Evolutionary conservation across 2,888 invertebrate species (phyloP).

Genomic region (Ctena decussata): DNA sequence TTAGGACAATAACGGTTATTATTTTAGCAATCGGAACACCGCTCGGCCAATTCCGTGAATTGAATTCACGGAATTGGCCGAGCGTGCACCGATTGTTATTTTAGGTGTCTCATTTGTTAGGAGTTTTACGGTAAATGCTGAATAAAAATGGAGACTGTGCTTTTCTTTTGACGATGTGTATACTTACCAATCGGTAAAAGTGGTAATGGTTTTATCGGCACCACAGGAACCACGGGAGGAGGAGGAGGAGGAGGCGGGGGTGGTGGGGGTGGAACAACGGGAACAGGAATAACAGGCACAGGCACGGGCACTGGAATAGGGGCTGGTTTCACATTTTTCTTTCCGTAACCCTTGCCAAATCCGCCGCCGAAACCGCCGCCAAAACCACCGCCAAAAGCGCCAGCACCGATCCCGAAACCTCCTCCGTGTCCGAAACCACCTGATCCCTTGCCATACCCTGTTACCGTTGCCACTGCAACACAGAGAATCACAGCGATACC

Average conservation of each 20-base stretch:
- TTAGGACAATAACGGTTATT: no score
- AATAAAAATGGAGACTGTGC: no score
- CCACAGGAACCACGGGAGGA: neutral
- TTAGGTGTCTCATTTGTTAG: no score
- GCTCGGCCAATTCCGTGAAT: no score
- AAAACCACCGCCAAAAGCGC: neutral
- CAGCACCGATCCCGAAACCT: neutral
- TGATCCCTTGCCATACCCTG: neutral
- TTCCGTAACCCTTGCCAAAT: neutral
- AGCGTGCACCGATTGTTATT: no score
- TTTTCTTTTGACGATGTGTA: no score
- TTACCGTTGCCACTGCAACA: neutral
- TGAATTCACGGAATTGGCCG: no score
- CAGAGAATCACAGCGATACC: neutral
- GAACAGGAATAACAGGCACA: neutral
- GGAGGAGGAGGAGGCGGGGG: neutral
- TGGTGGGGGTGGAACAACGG: neutral
- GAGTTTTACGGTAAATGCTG: no score
- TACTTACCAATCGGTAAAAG: no score
- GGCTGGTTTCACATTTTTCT: neutral
- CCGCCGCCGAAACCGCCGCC: neutral
- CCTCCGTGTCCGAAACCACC: neutral
- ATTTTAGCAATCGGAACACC: no score
- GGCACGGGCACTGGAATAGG: neutral
- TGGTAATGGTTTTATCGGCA: neutral